Base-by-base conservation (phyloP, 1,140 invertebrate species). In the Lepidurus apus region DNA sequence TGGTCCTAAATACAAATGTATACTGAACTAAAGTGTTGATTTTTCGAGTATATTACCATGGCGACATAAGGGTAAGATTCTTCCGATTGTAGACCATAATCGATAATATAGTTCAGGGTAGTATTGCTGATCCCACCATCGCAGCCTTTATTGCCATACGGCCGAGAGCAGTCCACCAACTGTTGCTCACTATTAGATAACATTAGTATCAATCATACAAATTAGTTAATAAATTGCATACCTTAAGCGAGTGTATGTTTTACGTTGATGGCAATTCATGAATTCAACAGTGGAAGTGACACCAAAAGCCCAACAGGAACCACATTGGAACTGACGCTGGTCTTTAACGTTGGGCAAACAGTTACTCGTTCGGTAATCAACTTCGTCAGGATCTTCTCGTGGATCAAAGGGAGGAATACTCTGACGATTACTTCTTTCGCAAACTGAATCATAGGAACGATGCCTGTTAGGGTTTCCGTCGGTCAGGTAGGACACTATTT, bases 11-110 rank as follows among this genome's bases (percentile, higher is more conserved):
- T 65, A 6, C 13, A 7, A 21, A 65, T 65, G 8, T 65, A 7
- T n/a, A 1, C 1, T 65, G 0, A 65, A 21, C 13, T 65, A 7
- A 65, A 21, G 7, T 13, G 6, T 11, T 65, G 17, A 1, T 13
- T 4, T 65, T 65, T 9, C 24, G 24, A 8, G 7, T 43, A 47
- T 43, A 74, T 77, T 75, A 80, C 80, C 45, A 44, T 34, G 34
- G 85, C 84, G 17, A 81, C 82, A 74, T 75, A 79, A 34, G 78
- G 78, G 24, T 79, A 79, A 10, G 74, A 34, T 7, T 47, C 73
- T 21, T 47, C 42, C 24, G 78, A 26, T 21, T 74, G 43, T 24
- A 24, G 45, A 65, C 78, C 78, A 5, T 53, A 10, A 9, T n/a
- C 43, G 5, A 65, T 8, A 7, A 80, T 8, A 43, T 80, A 77